Conservation (phyloP, 2,888 invertebrate species). For the Oligia latruncula region DNA sequence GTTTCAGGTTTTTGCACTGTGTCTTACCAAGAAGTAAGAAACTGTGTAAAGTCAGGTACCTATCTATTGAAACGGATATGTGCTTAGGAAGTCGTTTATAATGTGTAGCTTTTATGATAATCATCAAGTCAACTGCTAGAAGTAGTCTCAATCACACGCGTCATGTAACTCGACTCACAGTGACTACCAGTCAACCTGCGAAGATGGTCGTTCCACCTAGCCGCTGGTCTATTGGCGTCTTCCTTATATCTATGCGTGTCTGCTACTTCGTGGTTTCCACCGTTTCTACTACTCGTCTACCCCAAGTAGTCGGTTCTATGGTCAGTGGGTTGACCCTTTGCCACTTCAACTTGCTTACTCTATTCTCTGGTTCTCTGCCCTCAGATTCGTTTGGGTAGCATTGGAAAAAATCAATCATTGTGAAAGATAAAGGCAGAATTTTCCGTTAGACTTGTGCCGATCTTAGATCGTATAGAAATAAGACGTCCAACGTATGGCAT, state of each 20-base stretch:
- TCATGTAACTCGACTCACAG: background rate
- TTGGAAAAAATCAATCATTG: background rate
- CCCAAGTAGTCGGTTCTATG: background rate
- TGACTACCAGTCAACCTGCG: background rate
- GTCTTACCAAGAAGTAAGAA: too few relatives aligned
- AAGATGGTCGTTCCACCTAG: background rate
- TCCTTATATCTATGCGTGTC: background rate
- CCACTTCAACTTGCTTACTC: background rate
- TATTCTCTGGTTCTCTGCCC: background rate
- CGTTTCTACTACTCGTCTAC: background rate
- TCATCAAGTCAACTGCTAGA: background rate
- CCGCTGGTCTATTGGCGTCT: background rate
- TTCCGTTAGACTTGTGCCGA: background rate
- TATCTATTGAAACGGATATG: background rate
- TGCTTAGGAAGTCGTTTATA: background rate
- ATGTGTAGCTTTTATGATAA: background rate
- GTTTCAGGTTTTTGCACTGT: background rate
- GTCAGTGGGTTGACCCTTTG: background rate
- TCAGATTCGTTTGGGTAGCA: too few relatives aligned
- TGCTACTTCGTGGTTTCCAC: background rate
- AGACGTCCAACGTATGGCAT: constrained; percentile 53
- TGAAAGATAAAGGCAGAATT: background rate
- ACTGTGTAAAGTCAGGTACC: too few relatives aligned
- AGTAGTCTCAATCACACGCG: too few relatives aligned
- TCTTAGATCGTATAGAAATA: constrained; percentile 56